These are phyloP conservation scores for Dipus sagitta DNA, from an alignment of 2,797 vertebrate species.

Conservation along the genomic window DNA sequence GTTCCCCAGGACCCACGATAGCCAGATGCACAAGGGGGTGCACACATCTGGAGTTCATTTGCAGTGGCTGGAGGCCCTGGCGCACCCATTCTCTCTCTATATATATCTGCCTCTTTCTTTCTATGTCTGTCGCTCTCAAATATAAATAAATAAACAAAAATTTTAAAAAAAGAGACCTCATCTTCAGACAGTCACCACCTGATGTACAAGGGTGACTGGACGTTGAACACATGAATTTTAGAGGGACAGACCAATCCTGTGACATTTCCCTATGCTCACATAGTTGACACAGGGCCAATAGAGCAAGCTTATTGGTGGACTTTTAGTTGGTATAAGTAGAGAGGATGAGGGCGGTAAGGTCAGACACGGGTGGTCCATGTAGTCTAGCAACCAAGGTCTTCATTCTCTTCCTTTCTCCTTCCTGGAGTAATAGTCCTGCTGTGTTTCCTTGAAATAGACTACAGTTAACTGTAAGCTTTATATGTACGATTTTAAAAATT, in stretches of 20 bases:
- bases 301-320: neutral
- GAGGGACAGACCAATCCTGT: neutral
- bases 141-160: no score
- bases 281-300: neutral
- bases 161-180: neutral
- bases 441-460: neutral
- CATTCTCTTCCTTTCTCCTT: neutral
- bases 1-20: no score
- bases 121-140: no score
- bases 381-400: neutral
- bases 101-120: no score
- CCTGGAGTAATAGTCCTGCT: neutral
- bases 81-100: no score
- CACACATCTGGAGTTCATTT: no score
- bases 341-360: neutral
- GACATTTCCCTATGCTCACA: neutral
- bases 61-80: no score
- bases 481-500: neutral
- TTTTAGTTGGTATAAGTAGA: neutral
- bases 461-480: constrained; percentile 3
- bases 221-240: neutral
- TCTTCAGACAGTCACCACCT: neutral
- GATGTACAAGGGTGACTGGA: neutral
- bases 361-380: neutral
- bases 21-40: no score